A percentile compares a stretch with the other conserved stretches of the same genome.
Conservation (phyloP, 2,113 vertebrate genomes). For the Oceanodroma tethys region DNA sequence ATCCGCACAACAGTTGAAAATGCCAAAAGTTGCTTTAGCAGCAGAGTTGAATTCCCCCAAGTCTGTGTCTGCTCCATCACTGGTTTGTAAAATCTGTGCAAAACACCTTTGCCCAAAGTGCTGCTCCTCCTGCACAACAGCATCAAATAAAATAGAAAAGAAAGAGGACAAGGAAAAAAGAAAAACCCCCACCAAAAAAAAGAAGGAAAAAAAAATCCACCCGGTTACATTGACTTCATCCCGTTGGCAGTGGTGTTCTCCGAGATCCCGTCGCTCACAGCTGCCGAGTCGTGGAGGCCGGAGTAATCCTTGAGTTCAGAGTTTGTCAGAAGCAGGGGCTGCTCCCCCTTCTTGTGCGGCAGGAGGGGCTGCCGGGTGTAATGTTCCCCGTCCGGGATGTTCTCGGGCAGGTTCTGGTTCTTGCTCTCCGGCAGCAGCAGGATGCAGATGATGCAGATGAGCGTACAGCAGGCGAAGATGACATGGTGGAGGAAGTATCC, state of each 20-base stretch:
- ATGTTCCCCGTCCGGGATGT: constrained; percentile 88
- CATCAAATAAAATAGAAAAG: constrained; percentile 51
- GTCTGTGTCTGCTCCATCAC: constrained; percentile 4
- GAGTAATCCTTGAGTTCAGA: constrained; percentile 93
- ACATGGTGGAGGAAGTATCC: constrained; percentile 98
- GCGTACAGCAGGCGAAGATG: constrained; percentile 97
- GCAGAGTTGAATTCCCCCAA: constrained; percentile 42
- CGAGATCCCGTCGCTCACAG: constrained; percentile 73
- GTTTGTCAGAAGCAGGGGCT: constrained; percentile 91
- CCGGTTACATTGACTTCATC: constrained; percentile 75
- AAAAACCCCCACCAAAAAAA: not conserved
- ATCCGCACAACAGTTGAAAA: constrained; percentile 22
- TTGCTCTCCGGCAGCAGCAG: constrained; percentile 93
- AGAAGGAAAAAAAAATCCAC: not conserved
- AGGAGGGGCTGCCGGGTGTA: constrained; percentile 90
- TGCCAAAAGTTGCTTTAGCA: constrained; percentile 42
- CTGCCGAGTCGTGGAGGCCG: constrained; percentile 83
- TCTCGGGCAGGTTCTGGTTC: constrained; percentile 89
- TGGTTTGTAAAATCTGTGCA: constrained; percentile 60
- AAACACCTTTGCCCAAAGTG: constrained; percentile 43
- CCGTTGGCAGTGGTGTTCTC: constrained; percentile 87
- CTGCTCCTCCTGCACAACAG: constrained; percentile 38
- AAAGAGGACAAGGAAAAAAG: not conserved
- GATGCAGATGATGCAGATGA: constrained; percentile 98
- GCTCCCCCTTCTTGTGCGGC: constrained; percentile 85